phyloP scores from a whole-genome alignment of 2,797 vertebrate genomes.

The Esox lucius region DNA sequence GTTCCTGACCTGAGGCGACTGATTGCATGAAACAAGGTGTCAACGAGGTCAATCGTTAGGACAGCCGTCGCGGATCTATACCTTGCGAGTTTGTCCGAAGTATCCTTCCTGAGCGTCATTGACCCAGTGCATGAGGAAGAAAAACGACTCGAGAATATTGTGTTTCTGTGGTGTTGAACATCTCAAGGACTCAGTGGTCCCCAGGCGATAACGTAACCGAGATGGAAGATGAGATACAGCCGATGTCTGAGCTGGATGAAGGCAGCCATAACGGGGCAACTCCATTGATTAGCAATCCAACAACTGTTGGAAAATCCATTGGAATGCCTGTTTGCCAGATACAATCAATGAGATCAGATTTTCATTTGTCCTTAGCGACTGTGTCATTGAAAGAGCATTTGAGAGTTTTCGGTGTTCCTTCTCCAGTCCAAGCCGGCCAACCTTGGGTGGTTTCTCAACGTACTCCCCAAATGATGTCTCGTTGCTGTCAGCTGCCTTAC shows the following conservation, averaged over 20 bases:
- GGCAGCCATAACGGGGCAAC: slow-evolving; percentile 18
- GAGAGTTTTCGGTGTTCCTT: neutral
- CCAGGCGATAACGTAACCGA: neutral
- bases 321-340: slow-evolving; percentile 15
- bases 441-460: slow-evolving; percentile 5
- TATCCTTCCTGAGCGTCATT: slow-evolving; percentile 30
- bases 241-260: neutral
- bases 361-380: slow-evolving; percentile 33
- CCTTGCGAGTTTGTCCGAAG: neutral
- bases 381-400: slow-evolving; percentile 32
- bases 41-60: slow-evolving; percentile 26
- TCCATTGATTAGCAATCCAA: slow-evolving; percentile 53
- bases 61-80: slow-evolving; percentile 3
- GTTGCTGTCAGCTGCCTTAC: neutral
- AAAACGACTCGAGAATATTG: neutral
- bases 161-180: slow-evolving; percentile 1
- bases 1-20: slow-evolving; percentile 8
- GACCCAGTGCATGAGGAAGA: neutral
- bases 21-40: neutral
- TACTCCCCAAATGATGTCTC: slow-evolving; percentile 13
- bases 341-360: slow-evolving; percentile 47
- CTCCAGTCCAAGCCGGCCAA: neutral
- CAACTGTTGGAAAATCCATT: slow-evolving; percentile 41
- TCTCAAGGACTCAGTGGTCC: neutral
- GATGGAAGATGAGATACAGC: slow-evolving; percentile 16